phyloP scores from a whole-genome alignment of 2,113 vertebrate genomes.

The Polypterus bichir region DNA sequence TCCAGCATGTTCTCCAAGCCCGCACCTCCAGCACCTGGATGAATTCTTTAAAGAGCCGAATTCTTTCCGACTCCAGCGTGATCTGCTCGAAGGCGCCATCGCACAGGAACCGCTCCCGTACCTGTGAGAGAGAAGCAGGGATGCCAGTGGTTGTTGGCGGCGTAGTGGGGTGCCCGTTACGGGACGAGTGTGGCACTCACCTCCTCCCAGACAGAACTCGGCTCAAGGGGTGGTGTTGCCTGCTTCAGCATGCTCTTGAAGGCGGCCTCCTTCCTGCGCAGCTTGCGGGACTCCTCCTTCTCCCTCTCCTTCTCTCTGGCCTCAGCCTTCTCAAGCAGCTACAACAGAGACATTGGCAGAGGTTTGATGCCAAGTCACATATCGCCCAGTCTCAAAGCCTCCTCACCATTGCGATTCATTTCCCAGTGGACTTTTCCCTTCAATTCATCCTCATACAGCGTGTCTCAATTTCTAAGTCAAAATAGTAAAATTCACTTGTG shows the following conservation, averaged over 20 bases:
- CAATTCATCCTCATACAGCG: background rate
- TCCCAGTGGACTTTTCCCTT: no score
- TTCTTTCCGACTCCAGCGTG: conserved; percentile 52
- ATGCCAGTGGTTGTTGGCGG: conserved; percentile 19
- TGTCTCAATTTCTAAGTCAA: background rate
- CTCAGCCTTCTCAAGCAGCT: conserved; percentile 54
- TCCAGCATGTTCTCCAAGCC: background rate
- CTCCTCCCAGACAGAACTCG: conserved; percentile 46
- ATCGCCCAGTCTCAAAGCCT: no score
- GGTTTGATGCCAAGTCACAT: no score
- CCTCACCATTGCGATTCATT: no score
- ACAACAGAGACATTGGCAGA: background rate
- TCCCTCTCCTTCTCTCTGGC: conserved; percentile 48
- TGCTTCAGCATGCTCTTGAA: conserved; percentile 54
- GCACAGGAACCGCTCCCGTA: conserved; percentile 48
- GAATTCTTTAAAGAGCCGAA: conserved; percentile 52
- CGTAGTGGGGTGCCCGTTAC: conserved; percentile 24
- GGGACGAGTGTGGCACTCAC: conserved; percentile 29
- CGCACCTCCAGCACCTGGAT: conserved; percentile 47
- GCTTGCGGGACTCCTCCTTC: conserved; percentile 49
- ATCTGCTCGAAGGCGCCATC: conserved; percentile 54
- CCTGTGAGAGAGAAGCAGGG: conserved; percentile 29
- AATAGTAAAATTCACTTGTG: no score
- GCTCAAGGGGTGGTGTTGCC: conserved; percentile 46
- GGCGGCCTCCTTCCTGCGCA: conserved; percentile 47